A percentile compares a stretch with the other conserved stretches of the same genome.
Evolutionary conservation across 2,113 vertebrate genomes (phyloP).

Genomic region (Saguinus midas): DNA sequence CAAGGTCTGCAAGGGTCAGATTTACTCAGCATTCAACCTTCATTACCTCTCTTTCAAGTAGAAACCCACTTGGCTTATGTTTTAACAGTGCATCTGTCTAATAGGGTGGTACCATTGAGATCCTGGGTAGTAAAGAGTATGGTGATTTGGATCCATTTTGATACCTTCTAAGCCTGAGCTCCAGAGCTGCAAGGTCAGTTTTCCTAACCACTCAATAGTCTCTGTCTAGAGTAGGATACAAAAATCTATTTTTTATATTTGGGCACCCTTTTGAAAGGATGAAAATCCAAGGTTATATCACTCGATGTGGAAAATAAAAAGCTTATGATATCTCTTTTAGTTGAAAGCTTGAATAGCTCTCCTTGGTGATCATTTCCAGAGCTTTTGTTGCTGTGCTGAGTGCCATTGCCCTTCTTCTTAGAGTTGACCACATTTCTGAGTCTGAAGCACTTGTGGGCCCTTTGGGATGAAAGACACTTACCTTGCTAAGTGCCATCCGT

Average conservation of each 20-base stretch:
- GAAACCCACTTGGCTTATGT: slow-evolving; percentile 40
- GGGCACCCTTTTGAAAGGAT: slow-evolving; percentile 12
- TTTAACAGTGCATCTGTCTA: slow-evolving; percentile 8
- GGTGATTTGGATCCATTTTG: slow-evolving; percentile 8
- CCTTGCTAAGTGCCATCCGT: slow-evolving; percentile 58
- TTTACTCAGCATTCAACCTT: slow-evolving; percentile 31
- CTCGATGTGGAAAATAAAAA: slow-evolving; percentile 27
- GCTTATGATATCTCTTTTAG: not conserved
- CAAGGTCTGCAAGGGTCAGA: not conserved
- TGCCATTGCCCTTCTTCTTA: not conserved
- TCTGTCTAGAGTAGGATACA: not conserved
- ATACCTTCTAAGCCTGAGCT: not conserved
- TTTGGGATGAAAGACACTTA: slow-evolving; percentile 58
- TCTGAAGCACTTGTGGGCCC: slow-evolving; percentile 32
- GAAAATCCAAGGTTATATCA: slow-evolving; percentile 45
- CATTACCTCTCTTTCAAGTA: slow-evolving; percentile 36
- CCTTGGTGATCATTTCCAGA: not conserved
- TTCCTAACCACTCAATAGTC: slow-evolving; percentile 10
- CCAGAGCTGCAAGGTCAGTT: slow-evolving; percentile 24
- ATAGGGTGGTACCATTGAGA: not conserved
- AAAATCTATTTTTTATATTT: slow-evolving; percentile 36
- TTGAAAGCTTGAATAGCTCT: not conserved
- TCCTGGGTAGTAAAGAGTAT: not conserved
- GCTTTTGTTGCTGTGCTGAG: not conserved
- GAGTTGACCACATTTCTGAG: slow-evolving; percentile 37